Evolutionary conservation across 2,888 invertebrate species (phyloP).

Genomic region (Lasioglossum pauxillum): DNA sequence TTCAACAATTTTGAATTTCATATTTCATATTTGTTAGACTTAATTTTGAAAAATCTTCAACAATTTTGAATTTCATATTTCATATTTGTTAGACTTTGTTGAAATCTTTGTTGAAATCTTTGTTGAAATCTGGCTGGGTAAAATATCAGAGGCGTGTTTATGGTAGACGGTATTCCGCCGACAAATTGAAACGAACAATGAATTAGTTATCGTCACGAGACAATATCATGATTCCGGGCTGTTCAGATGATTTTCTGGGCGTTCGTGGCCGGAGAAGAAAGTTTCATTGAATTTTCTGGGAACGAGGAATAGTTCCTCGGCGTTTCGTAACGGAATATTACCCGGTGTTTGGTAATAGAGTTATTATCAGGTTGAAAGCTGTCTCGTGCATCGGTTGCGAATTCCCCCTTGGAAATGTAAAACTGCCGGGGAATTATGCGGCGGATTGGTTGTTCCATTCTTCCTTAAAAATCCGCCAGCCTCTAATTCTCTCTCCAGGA

Average conservation of each 20-base stretch:
- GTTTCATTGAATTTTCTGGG: constrained; percentile 43
- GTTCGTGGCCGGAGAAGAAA: constrained; percentile 23
- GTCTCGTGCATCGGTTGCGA: constrained; percentile 34
- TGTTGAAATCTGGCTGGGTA: no score
- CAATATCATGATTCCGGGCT: not conserved
- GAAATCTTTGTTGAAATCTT: no score
- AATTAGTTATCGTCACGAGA: constrained; percentile 5
- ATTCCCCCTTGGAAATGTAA: constrained; percentile 35
- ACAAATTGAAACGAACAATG: not conserved
- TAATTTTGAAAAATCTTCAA: no score
- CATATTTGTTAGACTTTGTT: no score
- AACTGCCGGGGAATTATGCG: not conserved
- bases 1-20: no score
- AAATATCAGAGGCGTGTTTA: not conserved
- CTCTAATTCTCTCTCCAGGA: constrained; percentile 4
- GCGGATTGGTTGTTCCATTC: constrained; percentile 1
- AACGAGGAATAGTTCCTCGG: constrained; percentile 12
- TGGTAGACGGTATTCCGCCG: not conserved
- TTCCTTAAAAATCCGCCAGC: not conserved
- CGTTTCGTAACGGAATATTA: constrained; percentile 41
- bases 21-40: no score
- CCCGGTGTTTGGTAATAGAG: constrained; percentile 39
- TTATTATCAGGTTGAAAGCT: constrained; percentile 49
- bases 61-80: no score
- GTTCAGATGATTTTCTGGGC: constrained; percentile 14